phyloP scores from a whole-genome alignment of 2,113 vertebrate species.

The Eudyptes chrysolophus region DNA sequence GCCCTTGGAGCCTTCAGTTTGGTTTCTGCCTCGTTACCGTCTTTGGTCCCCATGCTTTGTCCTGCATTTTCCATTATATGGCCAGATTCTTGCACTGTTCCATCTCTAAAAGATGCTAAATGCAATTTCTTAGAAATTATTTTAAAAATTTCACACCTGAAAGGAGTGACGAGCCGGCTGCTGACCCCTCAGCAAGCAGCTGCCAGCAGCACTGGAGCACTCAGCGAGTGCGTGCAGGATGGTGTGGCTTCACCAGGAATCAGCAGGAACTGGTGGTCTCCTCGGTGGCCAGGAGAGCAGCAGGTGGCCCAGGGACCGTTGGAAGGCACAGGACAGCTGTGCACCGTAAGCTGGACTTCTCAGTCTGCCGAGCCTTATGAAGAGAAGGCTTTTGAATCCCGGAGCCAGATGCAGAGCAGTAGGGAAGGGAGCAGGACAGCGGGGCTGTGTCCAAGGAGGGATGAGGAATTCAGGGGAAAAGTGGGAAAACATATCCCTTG shows the following conservation, averaged over 20 bases:
- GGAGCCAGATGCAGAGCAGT: accelerated
- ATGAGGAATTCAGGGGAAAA: neutral
- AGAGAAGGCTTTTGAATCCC: neutral
- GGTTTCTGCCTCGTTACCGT: neutral
- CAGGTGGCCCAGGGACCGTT: neutral
- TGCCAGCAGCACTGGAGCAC: neutral
- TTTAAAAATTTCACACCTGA: neutral
- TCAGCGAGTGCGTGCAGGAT: accelerated
- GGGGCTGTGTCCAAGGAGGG: neutral
- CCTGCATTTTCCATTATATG: neutral
- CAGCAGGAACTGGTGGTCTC: neutral
- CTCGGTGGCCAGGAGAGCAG: neutral
- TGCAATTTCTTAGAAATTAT: neutral
- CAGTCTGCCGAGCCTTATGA: neutral
- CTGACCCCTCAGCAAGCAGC: neutral
- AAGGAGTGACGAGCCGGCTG: neutral
- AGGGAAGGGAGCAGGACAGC: neutral
- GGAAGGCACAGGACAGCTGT: neutral
- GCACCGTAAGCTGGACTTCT: neutral
- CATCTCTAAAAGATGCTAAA: neutral
- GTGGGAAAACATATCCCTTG: neutral
- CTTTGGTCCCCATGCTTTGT: neutral
- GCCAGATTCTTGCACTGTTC: neutral
- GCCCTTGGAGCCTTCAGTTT: neutral
- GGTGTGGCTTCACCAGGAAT: accelerated